Percentiles rank a stretch among this genome's conserved stretches.
Conservation (phyloP, 1,140 invertebrate genomes). For the Saccostrea cuccullata region DNA sequence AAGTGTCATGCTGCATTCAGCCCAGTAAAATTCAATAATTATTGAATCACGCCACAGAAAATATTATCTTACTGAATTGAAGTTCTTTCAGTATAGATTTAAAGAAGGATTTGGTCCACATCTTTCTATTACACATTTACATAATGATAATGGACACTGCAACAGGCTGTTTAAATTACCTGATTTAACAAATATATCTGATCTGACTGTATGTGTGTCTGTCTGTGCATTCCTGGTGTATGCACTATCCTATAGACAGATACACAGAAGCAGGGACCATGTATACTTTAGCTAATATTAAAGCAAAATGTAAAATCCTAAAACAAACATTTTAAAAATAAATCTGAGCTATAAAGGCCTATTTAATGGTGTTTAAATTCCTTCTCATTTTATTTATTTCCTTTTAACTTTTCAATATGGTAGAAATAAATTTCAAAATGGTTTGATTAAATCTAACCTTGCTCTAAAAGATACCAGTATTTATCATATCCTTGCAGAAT, state of each 20-base stretch:
- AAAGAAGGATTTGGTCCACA: neutral
- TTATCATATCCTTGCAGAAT: no score
- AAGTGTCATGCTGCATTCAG: neutral
- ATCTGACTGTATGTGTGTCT: no score
- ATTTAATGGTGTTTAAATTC: constrained; percentile 23
- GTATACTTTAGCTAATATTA: neutral
- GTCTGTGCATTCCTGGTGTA: neutral
- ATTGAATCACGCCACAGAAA: neutral
- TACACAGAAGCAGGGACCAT: neutral
- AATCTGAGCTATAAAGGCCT: neutral
- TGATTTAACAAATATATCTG: no score
- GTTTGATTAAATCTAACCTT: neutral
- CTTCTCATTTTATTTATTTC: neutral
- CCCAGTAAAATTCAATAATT: neutral
- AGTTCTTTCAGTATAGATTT: neutral
- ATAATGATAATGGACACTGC: neutral
- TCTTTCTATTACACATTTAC: constrained; percentile 1
- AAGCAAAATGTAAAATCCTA: no score
- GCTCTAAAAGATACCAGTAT: neutral
- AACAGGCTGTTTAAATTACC: neutral
- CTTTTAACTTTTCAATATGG: neutral
- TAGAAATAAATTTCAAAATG: neutral
- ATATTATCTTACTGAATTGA: neutral
- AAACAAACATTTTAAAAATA: constrained; percentile 18
- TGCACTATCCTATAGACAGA: neutral